A percentile compares a stretch with the other conserved stretches of the same genome.
phyloP scores from a whole-genome alignment of 2,797 vertebrate genomes.

The Melanotaenia boesemani region DNA sequence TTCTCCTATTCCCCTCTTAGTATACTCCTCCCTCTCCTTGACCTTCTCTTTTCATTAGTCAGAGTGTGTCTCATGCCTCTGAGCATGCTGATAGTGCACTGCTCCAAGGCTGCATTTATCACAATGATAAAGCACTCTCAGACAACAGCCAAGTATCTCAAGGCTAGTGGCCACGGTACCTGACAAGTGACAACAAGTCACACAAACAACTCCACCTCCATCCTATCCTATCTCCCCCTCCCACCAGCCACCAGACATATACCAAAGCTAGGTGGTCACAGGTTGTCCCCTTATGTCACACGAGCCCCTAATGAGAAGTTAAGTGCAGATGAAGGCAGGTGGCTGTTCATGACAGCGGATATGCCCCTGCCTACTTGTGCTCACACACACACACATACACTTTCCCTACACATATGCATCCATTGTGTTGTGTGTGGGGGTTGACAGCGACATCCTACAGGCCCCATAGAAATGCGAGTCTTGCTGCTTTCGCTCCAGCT shows the following conservation, averaged over 20 bases:
- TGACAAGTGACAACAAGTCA: slow-evolving; percentile 82
- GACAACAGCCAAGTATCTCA: slow-evolving; percentile 82
- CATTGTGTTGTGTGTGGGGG: slow-evolving; percentile 22
- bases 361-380: slow-evolving; percentile 13
- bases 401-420: slow-evolving; percentile 11
- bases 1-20: slow-evolving; percentile 36
- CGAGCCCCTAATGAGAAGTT: slow-evolving; percentile 72
- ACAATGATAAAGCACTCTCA: slow-evolving; percentile 82
- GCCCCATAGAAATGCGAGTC: slow-evolving; percentile 57
- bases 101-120: slow-evolving; percentile 83
- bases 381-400: not conserved
- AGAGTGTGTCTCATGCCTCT: slow-evolving; percentile 82
- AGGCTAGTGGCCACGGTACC: slow-evolving; percentile 76
- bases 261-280: slow-evolving; percentile 58
- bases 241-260: slow-evolving; percentile 14
- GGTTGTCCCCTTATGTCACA: slow-evolving; percentile 67
- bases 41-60: slow-evolving; percentile 85
- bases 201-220: slow-evolving; percentile 68
- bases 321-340: slow-evolving; percentile 54
- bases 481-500: slow-evolving; percentile 60
- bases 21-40: slow-evolving; percentile 74
- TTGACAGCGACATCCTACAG: slow-evolving; percentile 54
- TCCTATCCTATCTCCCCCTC: slow-evolving; percentile 18
- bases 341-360: slow-evolving; percentile 52
- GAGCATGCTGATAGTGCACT: slow-evolving; percentile 80